Conservation (phyloP, 2,113 vertebrate genomes). For the Rhadina sibilatrix region DNA sequence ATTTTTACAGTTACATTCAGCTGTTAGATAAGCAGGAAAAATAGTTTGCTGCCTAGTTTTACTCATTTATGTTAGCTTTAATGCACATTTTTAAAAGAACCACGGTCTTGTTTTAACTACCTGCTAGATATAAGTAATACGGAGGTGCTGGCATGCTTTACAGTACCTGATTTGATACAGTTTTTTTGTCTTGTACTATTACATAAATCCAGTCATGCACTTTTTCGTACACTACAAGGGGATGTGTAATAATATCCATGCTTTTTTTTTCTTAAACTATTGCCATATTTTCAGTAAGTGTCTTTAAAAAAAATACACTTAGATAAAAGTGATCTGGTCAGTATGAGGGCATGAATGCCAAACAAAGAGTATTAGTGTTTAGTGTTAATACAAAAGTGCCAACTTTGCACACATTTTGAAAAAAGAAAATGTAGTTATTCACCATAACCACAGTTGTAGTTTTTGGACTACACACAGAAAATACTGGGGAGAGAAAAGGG, state of each 20-base stretch:
- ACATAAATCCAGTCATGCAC: constrained; percentile 94
- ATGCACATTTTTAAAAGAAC: constrained; percentile 84
- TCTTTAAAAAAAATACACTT: constrained; percentile 77
- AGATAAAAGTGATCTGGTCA: constrained; percentile 79
- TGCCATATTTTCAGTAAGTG: constrained; percentile 79
- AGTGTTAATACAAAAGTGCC: constrained; percentile 80
- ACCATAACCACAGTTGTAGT: constrained; percentile 72
- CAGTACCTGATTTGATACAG: constrained; percentile 85
- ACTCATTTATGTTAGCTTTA: constrained; percentile 92
- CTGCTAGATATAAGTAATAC: constrained; percentile 86
- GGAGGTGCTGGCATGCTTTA: constrained; percentile 94
- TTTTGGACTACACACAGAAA: constrained; percentile 66
- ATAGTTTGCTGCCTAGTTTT: constrained; percentile 92
- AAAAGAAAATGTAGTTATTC: constrained; percentile 77
- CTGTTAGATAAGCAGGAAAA: constrained; percentile 87
- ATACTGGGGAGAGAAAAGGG: constrained; percentile 20
- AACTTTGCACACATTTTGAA: constrained; percentile 84
- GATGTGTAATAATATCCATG: constrained; percentile 93
- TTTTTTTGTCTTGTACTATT: constrained; percentile 85
- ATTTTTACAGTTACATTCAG: constrained; percentile 90
- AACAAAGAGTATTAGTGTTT: constrained; percentile 82
- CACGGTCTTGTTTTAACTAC: constrained; percentile 94
- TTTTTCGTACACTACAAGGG: constrained; percentile 93
- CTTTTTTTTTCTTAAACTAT: constrained; percentile 79
- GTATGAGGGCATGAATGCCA: constrained; percentile 77